These are phyloP conservation scores for Suillia variegata DNA, from an alignment of 2,888 invertebrate genomes.

Conservation along the genomic window DNA sequence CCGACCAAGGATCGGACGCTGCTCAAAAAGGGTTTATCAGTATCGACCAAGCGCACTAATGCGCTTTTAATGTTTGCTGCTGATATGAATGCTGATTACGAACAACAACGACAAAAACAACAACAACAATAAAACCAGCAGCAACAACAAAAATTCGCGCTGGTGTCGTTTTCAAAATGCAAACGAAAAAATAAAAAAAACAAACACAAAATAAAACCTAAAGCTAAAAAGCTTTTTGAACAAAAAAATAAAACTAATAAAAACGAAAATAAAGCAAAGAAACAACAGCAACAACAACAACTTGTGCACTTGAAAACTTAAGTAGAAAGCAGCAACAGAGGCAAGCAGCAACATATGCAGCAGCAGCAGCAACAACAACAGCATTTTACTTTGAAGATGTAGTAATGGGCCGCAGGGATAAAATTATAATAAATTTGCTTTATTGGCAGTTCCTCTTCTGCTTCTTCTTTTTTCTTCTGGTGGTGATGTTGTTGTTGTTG, in stretches of 20 bases:
- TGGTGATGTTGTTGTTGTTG: background rate
- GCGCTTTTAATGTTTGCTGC: slow-evolving; percentile 62
- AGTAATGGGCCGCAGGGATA: slow-evolving; percentile 47
- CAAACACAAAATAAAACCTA: background rate
- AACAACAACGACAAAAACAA: too few species aligned
- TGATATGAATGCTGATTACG: slow-evolving; percentile 60
- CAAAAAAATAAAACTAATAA: slow-evolving; percentile 10
- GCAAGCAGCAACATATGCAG: background rate
- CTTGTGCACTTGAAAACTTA: too few species aligned
- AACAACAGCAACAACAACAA: slow-evolving; percentile 1
- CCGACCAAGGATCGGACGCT: too few species aligned
- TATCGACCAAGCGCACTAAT: slow-evolving; percentile 49
- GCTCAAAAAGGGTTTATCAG: slow-evolving; percentile 4
- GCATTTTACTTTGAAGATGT: slow-evolving; percentile 27
- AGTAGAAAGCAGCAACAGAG: slow-evolving; percentile 10
- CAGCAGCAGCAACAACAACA: slow-evolving; percentile 11
- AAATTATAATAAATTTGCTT: slow-evolving; percentile 54
- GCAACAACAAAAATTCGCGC: slow-evolving; percentile 13
- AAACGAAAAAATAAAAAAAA: slow-evolving; percentile 6
- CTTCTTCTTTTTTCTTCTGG: background rate
- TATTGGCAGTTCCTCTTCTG: slow-evolving; percentile 46
- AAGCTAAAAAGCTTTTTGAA: slow-evolving; percentile 29
- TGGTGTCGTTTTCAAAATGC: slow-evolving; percentile 13
- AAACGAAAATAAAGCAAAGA: background rate
- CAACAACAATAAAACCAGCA: too few species aligned